Evolutionary conservation across 2,113 vertebrate genomes (phyloP).

Genomic region (Eulemur macaco): DNA sequence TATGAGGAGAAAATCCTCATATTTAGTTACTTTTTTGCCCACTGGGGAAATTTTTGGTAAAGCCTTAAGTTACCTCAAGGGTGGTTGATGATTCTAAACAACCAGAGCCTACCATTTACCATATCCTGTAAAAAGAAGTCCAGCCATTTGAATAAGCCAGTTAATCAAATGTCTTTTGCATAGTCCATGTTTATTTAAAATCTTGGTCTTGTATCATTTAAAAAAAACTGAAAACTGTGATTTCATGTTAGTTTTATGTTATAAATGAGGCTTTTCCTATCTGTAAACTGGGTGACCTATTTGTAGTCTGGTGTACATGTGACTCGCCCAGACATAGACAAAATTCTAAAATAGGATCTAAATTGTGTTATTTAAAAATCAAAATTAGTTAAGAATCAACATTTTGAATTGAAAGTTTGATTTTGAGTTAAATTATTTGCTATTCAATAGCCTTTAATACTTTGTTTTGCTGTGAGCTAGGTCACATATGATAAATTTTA

Average conservation of each 20-base stretch:
- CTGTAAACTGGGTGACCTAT: constrained; percentile 22
- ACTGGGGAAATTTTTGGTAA: constrained; percentile 36
- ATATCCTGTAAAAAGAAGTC: constrained; percentile 21
- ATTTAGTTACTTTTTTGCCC: constrained; percentile 60
- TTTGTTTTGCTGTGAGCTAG: constrained; percentile 9
- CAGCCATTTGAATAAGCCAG: not conserved
- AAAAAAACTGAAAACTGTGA: not conserved
- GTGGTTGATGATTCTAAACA: constrained; percentile 20
- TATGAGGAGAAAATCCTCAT: constrained; percentile 40
- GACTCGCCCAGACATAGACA: constrained; percentile 8
- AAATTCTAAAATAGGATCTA: constrained; percentile 5
- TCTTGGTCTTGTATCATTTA: not conserved
- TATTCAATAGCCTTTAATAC: not conserved
- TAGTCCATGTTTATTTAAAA: constrained; percentile 4
- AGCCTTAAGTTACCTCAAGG: constrained; percentile 32
- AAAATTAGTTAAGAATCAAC: constrained; percentile 11
- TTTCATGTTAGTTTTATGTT: constrained; percentile 35
- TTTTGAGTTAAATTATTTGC: constrained; percentile 22
- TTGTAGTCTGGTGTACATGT: constrained; percentile 35
- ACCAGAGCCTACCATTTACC: not conserved
- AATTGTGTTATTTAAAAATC: constrained; percentile 30
- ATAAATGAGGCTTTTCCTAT: constrained; percentile 27
- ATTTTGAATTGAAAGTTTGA: constrained; percentile 34
- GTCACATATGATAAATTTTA: not conserved
- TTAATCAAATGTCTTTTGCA: not conserved